Conservation (phyloP, 1,140 invertebrate genomes). For the Pinna nobilis region DNA sequence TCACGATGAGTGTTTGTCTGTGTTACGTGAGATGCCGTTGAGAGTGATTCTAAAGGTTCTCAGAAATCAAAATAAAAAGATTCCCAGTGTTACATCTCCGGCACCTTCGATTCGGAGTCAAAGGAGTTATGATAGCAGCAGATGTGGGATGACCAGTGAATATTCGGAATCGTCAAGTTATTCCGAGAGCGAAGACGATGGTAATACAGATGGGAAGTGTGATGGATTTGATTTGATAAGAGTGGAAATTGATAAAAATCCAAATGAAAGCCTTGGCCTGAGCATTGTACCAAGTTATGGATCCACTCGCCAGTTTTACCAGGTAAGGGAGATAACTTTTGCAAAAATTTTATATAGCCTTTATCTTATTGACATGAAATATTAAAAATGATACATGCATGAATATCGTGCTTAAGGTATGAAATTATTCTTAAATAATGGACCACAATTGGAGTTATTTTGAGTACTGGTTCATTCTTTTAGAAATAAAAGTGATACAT, state of each 20-base stretch:
- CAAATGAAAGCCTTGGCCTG: constrained; percentile 62
- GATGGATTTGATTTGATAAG: constrained; percentile 52
- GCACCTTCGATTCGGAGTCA: neutral
- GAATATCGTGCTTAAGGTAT: no score
- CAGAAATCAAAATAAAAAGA: constrained; percentile 32
- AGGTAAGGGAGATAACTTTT: constrained; percentile 51
- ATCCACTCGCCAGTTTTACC: constrained; percentile 66
- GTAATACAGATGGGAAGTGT: neutral
- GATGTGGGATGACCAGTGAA: neutral
- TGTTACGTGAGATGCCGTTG: constrained; percentile 72
- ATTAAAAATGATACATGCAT: neutral
- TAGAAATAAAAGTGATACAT: no score
- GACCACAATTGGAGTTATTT: neutral
- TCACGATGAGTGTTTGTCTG: constrained; percentile 89
- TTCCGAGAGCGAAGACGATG: constrained; percentile 53
- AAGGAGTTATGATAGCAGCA: constrained; percentile 13
- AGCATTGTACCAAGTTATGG: constrained; percentile 71
- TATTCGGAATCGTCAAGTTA: constrained; percentile 21
- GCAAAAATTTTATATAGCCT: neutral
- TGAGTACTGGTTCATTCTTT: constrained; percentile 8
- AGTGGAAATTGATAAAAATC: constrained; percentile 52
- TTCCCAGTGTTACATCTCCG: constrained; percentile 25
- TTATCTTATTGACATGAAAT: neutral
- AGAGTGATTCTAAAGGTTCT: constrained; percentile 57
- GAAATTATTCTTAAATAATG: no score